Conservation (phyloP, 2,113 vertebrate genomes). For the Siniperca chuatsi region DNA sequence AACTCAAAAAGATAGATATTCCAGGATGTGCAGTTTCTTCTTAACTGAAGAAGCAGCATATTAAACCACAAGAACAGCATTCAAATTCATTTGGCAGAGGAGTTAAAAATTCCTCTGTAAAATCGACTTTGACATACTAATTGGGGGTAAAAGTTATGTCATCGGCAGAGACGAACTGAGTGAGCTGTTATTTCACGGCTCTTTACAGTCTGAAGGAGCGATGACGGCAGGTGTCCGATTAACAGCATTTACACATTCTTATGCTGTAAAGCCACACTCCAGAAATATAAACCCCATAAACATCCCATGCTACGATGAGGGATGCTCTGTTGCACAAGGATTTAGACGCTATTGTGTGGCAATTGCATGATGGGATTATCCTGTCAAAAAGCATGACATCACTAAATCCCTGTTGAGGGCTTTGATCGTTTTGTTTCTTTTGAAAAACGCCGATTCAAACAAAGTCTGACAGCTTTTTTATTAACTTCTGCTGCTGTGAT, state of each 20-base stretch:
- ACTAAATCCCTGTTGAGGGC: conserved; percentile 22
- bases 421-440: conserved; percentile 24
- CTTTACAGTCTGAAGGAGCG: conserved; percentile 34
- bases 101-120: background rate
- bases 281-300: background rate
- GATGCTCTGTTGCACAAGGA: background rate
- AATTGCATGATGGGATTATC: conserved; percentile 26
- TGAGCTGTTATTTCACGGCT: conserved; percentile 28
- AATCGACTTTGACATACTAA: conserved; percentile 20
- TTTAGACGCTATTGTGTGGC: background rate
- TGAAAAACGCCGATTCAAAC: background rate
- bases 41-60: background rate
- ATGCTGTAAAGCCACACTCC: background rate
- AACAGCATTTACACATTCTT: conserved; percentile 16
- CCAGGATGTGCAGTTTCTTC: background rate
- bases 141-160: conserved; percentile 9
- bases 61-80: background rate
- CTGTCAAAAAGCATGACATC: conserved; percentile 41
- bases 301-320: background rate
- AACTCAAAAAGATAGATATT: background rate
- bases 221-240: background rate
- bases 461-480: background rate
- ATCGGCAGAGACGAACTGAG: background rate
- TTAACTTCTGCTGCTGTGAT: background rate
- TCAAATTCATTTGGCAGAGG: background rate